Conservation (phyloP, 2,797 vertebrate genomes). For the Oreortyx pictus region DNA sequence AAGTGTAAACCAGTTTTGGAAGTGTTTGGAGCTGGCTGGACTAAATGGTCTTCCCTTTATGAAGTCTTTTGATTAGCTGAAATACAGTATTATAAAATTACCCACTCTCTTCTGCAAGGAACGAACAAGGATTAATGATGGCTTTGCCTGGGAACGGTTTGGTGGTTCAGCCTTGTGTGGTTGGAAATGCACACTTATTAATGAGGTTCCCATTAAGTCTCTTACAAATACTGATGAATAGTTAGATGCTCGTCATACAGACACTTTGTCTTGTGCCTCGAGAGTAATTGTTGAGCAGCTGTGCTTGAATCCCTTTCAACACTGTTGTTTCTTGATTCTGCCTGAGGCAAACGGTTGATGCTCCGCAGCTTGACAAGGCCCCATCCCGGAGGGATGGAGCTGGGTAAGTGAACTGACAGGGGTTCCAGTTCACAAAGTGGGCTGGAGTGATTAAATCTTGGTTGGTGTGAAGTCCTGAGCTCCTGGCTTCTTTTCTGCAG, state of each 20-base stretch:
- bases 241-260: not conserved
- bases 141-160: not conserved
- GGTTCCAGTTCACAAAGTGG: conserved; percentile 19
- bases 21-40: not conserved
- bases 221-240: not conserved
- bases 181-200: not conserved
- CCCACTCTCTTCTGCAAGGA: not conserved
- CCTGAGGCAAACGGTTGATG: conserved; percentile 41
- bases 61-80: not conserved
- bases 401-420: not conserved
- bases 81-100: not conserved
- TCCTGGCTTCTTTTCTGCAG: not conserved
- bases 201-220: not conserved
- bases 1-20: not conserved
- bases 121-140: not conserved
- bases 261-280: not conserved
- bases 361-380: not conserved
- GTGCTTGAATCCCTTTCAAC: not conserved
- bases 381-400: not conserved
- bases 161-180: accelerated
- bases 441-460: conserved; percentile 25
- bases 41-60: not conserved
- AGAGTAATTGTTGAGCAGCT: not conserved
- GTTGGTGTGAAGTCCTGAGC: not conserved
- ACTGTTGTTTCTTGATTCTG: conserved; percentile 10